phyloP scores from a whole-genome alignment of 2,888 invertebrate genomes.

The Leucozona laternaria region DNA sequence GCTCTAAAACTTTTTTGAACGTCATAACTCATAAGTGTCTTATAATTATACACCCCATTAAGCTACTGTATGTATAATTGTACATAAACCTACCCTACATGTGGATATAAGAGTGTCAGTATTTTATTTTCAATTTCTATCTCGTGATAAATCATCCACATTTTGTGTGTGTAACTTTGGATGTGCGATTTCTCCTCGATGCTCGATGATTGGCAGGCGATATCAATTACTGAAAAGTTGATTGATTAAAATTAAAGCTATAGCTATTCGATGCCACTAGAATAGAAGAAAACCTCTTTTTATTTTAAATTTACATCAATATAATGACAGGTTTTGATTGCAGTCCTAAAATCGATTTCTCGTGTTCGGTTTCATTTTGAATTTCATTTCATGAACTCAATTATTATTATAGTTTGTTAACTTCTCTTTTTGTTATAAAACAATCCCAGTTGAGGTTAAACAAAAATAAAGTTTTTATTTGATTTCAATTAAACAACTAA shows the following conservation, averaged over 20 bases:
- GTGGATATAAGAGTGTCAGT: not conserved
- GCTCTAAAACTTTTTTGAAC: too few relatives aligned
- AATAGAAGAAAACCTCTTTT: conserved; percentile 3
- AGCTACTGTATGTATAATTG: not conserved
- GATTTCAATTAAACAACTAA: too few relatives aligned
- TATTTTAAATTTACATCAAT: not conserved
- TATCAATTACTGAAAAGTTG: conserved; percentile 31
- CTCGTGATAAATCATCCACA: conserved; percentile 29
- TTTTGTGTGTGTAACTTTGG: conserved; percentile 1
- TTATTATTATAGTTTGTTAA: too few relatives aligned
- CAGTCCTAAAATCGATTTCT: conserved; percentile 10
- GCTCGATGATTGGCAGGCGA: conserved; percentile 22
- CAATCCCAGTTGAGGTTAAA: too few relatives aligned
- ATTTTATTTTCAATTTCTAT: conserved; percentile 13
- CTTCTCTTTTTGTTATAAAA: too few relatives aligned
- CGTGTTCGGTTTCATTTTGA: conserved; percentile 6
- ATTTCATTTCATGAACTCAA: not conserved
- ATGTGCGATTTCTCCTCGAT: conserved; percentile 17
- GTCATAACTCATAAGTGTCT: too few relatives aligned
- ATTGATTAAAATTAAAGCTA: conserved; percentile 24
- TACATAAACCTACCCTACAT: not conserved
- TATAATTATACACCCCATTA: too few relatives aligned
- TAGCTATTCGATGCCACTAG: not conserved
- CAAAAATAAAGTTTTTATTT: too few relatives aligned
- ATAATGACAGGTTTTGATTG: not conserved